Evolutionary conservation across 2,113 vertebrate species (phyloP).

Genomic region (Phylloscopus trochiloides): DNA sequence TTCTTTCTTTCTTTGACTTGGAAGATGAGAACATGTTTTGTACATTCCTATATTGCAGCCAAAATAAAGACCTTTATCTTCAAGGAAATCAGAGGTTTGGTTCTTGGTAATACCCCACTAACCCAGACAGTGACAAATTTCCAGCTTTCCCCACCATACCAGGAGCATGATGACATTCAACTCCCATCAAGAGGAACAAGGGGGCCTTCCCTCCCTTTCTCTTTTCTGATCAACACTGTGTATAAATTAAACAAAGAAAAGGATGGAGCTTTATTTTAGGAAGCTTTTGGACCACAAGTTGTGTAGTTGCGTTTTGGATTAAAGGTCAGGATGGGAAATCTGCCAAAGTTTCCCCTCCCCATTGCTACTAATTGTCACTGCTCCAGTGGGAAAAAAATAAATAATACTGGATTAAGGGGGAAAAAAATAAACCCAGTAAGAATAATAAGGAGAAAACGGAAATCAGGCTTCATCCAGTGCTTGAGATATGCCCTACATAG

Average conservation of each 20-base stretch:
- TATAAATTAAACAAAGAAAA: conserved; percentile 40
- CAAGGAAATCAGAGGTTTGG: conserved; percentile 2
- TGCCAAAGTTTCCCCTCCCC: conserved; percentile 49
- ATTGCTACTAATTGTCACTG: conserved; percentile 47
- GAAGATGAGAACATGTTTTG: conserved; percentile 30
- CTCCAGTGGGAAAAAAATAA: conserved; percentile 14
- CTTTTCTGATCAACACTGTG: neutral
- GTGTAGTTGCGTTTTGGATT: neutral
- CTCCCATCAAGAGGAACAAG: neutral
- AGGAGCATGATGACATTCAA: neutral
- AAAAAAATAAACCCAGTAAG: neutral
- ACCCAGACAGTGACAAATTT: neutral
- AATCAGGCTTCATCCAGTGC: conserved; percentile 12
- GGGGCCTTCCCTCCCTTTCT: neutral
- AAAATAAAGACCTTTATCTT: conserved; percentile 53
- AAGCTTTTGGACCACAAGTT: conserved; percentile 22
- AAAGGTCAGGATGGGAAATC: conserved; percentile 31
- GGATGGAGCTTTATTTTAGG: conserved; percentile 30
- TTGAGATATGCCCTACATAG: conserved; percentile 3
- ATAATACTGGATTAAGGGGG: neutral
- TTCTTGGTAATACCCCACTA: neutral
- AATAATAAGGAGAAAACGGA: conserved; percentile 9
- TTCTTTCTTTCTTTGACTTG: neutral
- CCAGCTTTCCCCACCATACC: neutral
- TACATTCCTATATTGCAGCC: conserved; percentile 33